Evolutionary conservation across 2,113 vertebrate species (phyloP).

Genomic region (Chrysemys picta): DNA sequence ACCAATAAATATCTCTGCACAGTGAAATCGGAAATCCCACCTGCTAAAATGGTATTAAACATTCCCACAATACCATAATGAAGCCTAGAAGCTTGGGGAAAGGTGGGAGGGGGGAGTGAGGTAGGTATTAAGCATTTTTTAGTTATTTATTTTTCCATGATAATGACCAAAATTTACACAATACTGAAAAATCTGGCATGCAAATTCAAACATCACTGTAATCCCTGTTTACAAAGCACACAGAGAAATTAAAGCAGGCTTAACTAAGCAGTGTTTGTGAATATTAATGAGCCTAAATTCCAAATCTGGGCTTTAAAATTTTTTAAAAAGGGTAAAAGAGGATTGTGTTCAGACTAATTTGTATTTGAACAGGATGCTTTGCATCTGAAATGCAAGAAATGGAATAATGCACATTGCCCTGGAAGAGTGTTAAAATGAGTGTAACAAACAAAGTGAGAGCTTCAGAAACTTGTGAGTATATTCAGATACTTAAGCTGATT

Average conservation of each 20-base stretch:
- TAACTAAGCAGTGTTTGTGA: slow-evolving; percentile 79
- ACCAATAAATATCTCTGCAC: slow-evolving; percentile 1
- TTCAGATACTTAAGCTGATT: not conserved
- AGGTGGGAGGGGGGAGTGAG: not conserved
- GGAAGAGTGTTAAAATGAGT: slow-evolving; percentile 23
- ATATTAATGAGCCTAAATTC: slow-evolving; percentile 81
- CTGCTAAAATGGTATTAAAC: slow-evolving; percentile 47
- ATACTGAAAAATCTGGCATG: slow-evolving; percentile 70
- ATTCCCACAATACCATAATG: slow-evolving; percentile 20
- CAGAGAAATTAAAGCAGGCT: slow-evolving; percentile 83
- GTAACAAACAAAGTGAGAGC: not conserved
- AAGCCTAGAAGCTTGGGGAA: slow-evolving; percentile 48
- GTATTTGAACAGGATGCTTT: slow-evolving; percentile 76
- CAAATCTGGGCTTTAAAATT: slow-evolving; percentile 80
- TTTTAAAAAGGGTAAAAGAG: slow-evolving; percentile 68
- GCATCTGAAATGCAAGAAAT: slow-evolving; percentile 62
- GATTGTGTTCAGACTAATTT: slow-evolving; percentile 82
- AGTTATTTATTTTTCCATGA: slow-evolving; percentile 71
- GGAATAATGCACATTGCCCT: slow-evolving; percentile 38
- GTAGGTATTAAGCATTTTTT: slow-evolving; percentile 10
- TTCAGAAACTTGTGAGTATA: not conserved
- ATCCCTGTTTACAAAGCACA: slow-evolving; percentile 83
- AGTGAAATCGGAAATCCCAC: slow-evolving; percentile 24
- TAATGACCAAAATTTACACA: slow-evolving; percentile 75
- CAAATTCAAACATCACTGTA: slow-evolving; percentile 81